Base-by-base conservation (phyloP, 1,140 invertebrate species). In the Ceratoteleas bidentatus region DNA sequence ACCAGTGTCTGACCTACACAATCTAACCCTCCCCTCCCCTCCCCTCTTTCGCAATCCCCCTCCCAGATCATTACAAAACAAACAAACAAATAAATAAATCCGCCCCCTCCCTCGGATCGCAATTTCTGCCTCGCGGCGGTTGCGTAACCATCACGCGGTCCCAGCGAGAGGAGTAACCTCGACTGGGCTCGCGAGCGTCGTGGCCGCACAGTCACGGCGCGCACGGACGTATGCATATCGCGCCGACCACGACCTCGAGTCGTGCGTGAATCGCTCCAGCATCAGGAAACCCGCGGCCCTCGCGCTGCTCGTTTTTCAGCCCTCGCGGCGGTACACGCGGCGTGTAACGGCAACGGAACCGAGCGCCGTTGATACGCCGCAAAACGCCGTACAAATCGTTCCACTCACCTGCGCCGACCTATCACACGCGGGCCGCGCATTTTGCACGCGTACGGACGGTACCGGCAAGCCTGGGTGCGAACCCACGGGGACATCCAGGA, bases 311-410 rank as follows among this genome's bases (percentile, higher is more conserved):
- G 69, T 83, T 83, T 83, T 83, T 78, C 81, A 83, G 57, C 74
- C 81, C 74, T 65, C 64, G 24, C 24, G 81, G 64, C 81, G 64
- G 49, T 78, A 75, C 81, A 70, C 52, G 70, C 58, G 75, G 66
- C 81, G 61, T 83, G 81, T 79, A 75, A 78, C 75, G 81, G 75
- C 75, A 75, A 72, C 75, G 75, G 73, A 83, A 73, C 65, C 73
- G 64, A 69, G 24, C 72, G 75, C 68, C 72, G 79, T 74, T 77
- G 80, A 77, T 77, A 73, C 80, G 43, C 74, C 74, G 80, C 80
- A 78, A 83, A 83, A 83, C 74, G 74, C 74, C 70, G 69, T 83
- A 83, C 80, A 74, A 83, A 83, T 83, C 74, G 80, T 54, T 83
- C 64, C 74, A 58, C 69, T 83, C 74, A 78, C 81, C 81, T 83